These are phyloP conservation scores for Archivesica marissinica DNA, from an alignment of 1,140 invertebrate species.

Conservation along the genomic window DNA sequence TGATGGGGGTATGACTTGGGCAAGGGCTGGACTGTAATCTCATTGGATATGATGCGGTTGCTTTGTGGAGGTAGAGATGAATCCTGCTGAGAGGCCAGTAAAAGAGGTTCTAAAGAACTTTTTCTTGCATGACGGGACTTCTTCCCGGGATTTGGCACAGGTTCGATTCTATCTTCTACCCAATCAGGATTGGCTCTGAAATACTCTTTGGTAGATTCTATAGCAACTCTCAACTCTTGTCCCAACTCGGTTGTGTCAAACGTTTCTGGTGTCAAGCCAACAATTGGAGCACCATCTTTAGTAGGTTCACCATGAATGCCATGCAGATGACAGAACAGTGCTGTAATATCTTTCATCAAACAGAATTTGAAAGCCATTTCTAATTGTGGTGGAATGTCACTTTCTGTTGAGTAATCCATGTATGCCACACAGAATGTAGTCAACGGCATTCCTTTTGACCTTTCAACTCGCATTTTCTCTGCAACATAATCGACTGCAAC, in stretches of 20 bases:
- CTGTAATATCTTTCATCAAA: conserved; percentile 79
- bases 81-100: conserved; percentile 48
- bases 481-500: conserved; percentile 81
- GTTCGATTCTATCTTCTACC: conserved; percentile 80
- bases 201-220: conserved; percentile 78
- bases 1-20: conserved; percentile 37
- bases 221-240: conserved; percentile 72
- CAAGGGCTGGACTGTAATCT: conserved; percentile 60
- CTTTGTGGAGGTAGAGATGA: background rate
- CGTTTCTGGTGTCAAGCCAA: conserved; percentile 63
- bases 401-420: conserved; percentile 79
- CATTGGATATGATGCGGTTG: conserved; percentile 7
- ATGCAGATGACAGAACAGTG: conserved; percentile 75
- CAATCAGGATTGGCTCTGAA: conserved; percentile 77
- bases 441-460: conserved; percentile 75
- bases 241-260: conserved; percentile 76
- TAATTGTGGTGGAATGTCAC: conserved; percentile 80
- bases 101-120: conserved; percentile 75
- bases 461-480: conserved; percentile 80
- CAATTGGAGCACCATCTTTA: conserved; percentile 66
- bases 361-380: conserved; percentile 76
- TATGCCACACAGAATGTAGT: conserved; percentile 76
- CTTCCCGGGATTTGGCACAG: conserved; percentile 60
- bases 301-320: conserved; percentile 69
- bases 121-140: conserved; percentile 70